phyloP scores from a whole-genome alignment of 2,888 invertebrate species.

The Scotopteryx bipunctaria region DNA sequence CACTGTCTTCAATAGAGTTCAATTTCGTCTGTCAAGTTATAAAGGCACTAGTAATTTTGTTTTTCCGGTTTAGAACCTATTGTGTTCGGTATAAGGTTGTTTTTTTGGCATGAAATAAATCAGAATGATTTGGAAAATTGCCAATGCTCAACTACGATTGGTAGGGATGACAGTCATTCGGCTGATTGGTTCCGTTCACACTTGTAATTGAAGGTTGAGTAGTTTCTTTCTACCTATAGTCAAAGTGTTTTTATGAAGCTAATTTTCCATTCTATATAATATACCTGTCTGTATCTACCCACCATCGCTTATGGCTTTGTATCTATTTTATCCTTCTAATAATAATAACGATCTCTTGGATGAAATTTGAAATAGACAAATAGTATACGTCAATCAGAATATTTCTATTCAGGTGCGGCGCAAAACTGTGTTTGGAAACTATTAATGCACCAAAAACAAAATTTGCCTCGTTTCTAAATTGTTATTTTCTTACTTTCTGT shows the following conservation, averaged over 20 bases:
- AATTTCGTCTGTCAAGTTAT: slow-evolving; percentile 9
- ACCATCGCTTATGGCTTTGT: no score
- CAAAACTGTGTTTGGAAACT: no score
- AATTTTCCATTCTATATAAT: slow-evolving; percentile 6
- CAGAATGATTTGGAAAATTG: slow-evolving; percentile 45
- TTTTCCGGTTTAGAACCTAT: slow-evolving; percentile 1
- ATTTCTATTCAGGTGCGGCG: no score
- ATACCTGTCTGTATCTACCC: no score
- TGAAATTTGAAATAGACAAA: no score
- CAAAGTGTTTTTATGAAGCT: slow-evolving; percentile 10
- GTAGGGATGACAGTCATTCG: slow-evolving; percentile 49
- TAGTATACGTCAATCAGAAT: no score
- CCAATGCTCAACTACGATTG: slow-evolving; percentile 51
- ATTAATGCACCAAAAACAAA: no score
- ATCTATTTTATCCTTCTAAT: no score
- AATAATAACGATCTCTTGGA: no score
- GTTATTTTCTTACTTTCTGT: no score
- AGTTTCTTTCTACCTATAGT: no score
- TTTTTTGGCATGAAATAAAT: slow-evolving; percentile 3
- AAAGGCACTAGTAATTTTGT: not conserved
- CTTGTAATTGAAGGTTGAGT: slow-evolving; percentile 53
- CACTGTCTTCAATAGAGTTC: slow-evolving; percentile 7
- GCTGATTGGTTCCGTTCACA: slow-evolving; percentile 55
- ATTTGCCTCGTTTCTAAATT: no score
- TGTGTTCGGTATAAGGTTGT: not conserved